Base-by-base conservation (phyloP, 2,797 vertebrate species). In the Mormyrops boulengeri region DNA sequence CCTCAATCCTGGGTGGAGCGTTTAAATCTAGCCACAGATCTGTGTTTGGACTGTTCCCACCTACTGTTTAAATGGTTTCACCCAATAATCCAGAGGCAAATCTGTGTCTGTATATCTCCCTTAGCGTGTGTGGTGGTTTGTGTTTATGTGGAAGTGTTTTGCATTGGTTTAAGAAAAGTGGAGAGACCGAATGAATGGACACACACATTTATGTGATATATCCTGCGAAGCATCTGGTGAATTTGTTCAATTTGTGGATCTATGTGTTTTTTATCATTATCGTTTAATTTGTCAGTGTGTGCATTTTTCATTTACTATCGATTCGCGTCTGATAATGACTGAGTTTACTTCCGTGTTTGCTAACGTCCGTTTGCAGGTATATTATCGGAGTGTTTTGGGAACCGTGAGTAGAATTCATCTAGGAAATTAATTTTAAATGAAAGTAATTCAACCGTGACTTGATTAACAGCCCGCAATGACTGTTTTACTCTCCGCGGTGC, bases 361-460 rank as follows among this genome's bases (percentile, higher is more conserved):
- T 47, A 82, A n/a, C 19, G 77, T 47, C 77, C 77, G n/a, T 82
- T 9, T 47, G 41, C 77, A 82, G 19, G 77, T 41, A 82, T n/a
- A 82, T 47, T 82, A 82, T 82, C 47, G 41, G 41, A 22, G 17
- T 47, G 41, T 22, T 41, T 82, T 44, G 77, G 41, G 77, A 52
- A 44, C 77, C 44, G 41, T 4, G 77, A 82, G 77, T 47, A 82
- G 41, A 82, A 82, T 82, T 82, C 19, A 82, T 82, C 77, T n/a
- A 44, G 77, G 44, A 82, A 82, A 82, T 82, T 82, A 82, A 82
- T 82, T 82, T 82, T 82, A 44, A 82, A 82, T 47, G 17, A 77
- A 47, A 47, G 41, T 82, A 47, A 82, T 82, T 22, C 77, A 47
- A 3, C 17, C 41, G 34, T 38, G 77, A 82, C 41, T 82, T 82